Evolutionary conservation across 2,888 invertebrate genomes (phyloP).

Genomic region (Drosophila picticornis): DNA sequence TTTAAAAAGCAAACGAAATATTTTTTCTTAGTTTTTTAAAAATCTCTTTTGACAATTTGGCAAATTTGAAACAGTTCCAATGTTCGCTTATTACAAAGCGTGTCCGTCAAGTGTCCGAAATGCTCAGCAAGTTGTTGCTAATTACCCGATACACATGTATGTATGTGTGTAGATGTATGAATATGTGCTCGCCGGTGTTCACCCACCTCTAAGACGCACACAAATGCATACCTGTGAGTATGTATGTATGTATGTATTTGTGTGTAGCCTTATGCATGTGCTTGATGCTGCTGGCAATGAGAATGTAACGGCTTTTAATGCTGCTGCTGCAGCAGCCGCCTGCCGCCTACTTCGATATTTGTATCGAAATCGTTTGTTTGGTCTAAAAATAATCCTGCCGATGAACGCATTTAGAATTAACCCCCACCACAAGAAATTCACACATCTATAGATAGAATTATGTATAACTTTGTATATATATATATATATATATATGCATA

Average conservation of each 20-base stretch:
- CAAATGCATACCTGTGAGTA: conserved; percentile 4
- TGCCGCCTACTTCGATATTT: conserved; percentile 47
- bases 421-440: conserved; percentile 36
- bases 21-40: conserved; percentile 23
- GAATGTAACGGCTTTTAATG: conserved; percentile 56
- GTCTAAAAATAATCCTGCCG: conserved; percentile 72
- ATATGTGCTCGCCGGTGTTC: conserved; percentile 45
- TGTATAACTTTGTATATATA: conserved; percentile 17
- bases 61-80: conserved; percentile 65
- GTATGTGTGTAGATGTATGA: conserved; percentile 8
- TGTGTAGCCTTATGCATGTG: conserved; percentile 10
- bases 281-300: conserved; percentile 45
- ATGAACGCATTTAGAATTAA: conserved; percentile 76
- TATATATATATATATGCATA: conserved; percentile 20
- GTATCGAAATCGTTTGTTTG: conserved; percentile 76
- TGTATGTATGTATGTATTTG: background rate
- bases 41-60: conserved; percentile 50
- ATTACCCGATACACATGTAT: conserved; percentile 58
- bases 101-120: conserved; percentile 65
- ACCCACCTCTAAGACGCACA: conserved; percentile 19
- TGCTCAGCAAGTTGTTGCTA: conserved; percentile 72
- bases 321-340: conserved; percentile 35
- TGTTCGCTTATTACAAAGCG: conserved; percentile 72
- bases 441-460: conserved; percentile 18
- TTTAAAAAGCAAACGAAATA: conserved; percentile 34